Conservation (phyloP, 2,888 invertebrate species). For the Rhingia rostrata region DNA sequence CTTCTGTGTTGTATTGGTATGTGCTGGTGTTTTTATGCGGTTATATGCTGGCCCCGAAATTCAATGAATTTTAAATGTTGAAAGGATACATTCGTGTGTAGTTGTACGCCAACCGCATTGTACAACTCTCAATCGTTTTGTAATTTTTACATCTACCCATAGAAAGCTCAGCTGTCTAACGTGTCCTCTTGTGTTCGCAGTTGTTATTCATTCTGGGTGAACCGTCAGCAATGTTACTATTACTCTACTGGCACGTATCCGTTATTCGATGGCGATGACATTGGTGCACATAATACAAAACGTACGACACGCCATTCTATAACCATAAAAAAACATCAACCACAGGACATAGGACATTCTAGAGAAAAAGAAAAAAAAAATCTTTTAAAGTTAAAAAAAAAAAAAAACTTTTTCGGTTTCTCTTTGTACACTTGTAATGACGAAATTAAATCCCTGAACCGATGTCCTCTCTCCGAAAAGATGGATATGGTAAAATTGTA, state of each 20-base stretch:
- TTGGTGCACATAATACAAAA: slow-evolving; percentile 41
- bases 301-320: slow-evolving; percentile 49
- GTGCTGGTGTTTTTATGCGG: slow-evolving; percentile 30
- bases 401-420: neutral
- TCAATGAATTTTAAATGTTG: slow-evolving; percentile 75
- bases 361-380: slow-evolving; percentile 25
- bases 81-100: slow-evolving; percentile 7
- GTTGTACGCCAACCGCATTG: slow-evolving; percentile 28
- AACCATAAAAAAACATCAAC: slow-evolving; percentile 47
- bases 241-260: slow-evolving; percentile 66
- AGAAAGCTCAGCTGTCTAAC: slow-evolving; percentile 53
- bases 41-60: slow-evolving; percentile 69
- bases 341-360: slow-evolving; percentile 25
- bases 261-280: slow-evolving; percentile 54
- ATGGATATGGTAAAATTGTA: slow-evolving; percentile 31
- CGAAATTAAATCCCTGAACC: slow-evolving; percentile 66
- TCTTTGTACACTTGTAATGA: slow-evolving; percentile 29
- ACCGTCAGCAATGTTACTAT: slow-evolving; percentile 22
- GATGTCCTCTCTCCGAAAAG: slow-evolving; percentile 28
- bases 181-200: slow-evolving; percentile 11
- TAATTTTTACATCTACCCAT: slow-evolving; percentile 49
- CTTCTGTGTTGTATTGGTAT: slow-evolving; percentile 9
- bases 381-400: slow-evolving; percentile 55
- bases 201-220: slow-evolving; percentile 35
- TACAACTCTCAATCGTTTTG: slow-evolving; percentile 66